phyloP scores from a whole-genome alignment of 92 coral and sea anemone genomes.

The Parazoanthus swiftii region DNA sequence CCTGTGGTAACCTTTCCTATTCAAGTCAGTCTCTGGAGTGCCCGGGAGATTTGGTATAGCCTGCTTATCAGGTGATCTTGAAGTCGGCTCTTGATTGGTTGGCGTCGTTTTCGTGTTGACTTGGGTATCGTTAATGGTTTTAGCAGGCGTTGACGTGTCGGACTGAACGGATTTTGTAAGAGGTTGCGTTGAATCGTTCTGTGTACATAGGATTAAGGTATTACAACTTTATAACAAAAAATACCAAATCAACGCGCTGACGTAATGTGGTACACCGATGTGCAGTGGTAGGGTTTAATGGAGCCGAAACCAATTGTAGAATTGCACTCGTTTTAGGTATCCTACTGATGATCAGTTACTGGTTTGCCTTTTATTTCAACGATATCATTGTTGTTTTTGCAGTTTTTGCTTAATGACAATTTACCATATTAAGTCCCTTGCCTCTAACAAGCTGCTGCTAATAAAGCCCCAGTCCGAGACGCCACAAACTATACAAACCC shows the following conservation, averaged over 20 bases:
- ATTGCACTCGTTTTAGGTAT: too few relatives aligned
- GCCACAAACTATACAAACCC: too few relatives aligned
- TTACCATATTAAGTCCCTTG: too few relatives aligned
- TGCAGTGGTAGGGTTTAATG: too few relatives aligned
- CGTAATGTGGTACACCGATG: too few relatives aligned
- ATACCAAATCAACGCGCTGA: not conserved
- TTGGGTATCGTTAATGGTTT: not conserved
- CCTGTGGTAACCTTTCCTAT: conserved; percentile 1
- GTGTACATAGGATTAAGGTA: not conserved
- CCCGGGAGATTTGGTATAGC: conserved; percentile 74
- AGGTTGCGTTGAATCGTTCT: not conserved
- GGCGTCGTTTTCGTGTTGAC: not conserved
- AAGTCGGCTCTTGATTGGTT: conserved; percentile 9
- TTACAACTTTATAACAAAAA: not conserved
- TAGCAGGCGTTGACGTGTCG: not conserved
- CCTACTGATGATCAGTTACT: too few relatives aligned
- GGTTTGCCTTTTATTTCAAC: too few relatives aligned
- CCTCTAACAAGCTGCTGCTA: too few relatives aligned
- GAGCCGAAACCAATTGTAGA: too few relatives aligned
- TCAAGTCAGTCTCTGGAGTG: conserved; percentile 49
- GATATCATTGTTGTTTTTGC: too few relatives aligned
- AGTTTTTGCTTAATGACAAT: too few relatives aligned
- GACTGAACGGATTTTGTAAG: not conserved
- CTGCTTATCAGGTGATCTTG: conserved; percentile 55
- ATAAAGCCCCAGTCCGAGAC: too few relatives aligned